Evolutionary conservation across 2,113 vertebrate genomes (phyloP), one percentile per base, ranked within the genome.

Genomic region (Ceratotherium simum): DNA sequence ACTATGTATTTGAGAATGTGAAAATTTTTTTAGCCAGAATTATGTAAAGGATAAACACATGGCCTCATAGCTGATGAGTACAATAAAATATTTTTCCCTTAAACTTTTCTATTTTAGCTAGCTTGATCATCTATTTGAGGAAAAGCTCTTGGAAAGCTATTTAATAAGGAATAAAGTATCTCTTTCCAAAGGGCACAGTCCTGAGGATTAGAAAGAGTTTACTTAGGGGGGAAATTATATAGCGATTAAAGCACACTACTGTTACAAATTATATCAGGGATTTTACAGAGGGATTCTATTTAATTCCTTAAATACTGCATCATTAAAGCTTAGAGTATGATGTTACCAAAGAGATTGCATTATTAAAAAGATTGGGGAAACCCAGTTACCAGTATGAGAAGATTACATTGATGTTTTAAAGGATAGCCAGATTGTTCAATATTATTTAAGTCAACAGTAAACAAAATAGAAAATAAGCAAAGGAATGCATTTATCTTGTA

Each of bases 281-380:
- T 97, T 97, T 97, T 87, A 91, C 62, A 81, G 51, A 96, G 39
- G 14, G 62, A 96, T 94, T 96, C 92, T 69, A 88, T 92, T 96
- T 98, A 98, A 98, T 96, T 97, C 97, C 80, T 94, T 96, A 96
- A 98, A 81, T 87, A 78, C 73, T 93, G 29, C 21, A 87, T 90
- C 82, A 8, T 96, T 97, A 95, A 95, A 97, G 80, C 95, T 95
- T 96, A 79, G 46, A 84, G 36, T 97, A 94, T 87, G 87, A 93
- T 84, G 65, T 95, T 96, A 96, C 70, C 86, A 90, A 92, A 97
- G 94, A 92, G 92, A 97, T 98, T 97, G 96, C 92, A 79, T 72
- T 96, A 76, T 97, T 97, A 90, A 95, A 93, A 97, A 92, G 83
- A 92, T 69, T 94, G 75, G n/a, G 90, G 87, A 90, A 96, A 70